Base-by-base conservation (phyloP, 2,113 vertebrate genomes). In the Ochotona curzoniae region DNA sequence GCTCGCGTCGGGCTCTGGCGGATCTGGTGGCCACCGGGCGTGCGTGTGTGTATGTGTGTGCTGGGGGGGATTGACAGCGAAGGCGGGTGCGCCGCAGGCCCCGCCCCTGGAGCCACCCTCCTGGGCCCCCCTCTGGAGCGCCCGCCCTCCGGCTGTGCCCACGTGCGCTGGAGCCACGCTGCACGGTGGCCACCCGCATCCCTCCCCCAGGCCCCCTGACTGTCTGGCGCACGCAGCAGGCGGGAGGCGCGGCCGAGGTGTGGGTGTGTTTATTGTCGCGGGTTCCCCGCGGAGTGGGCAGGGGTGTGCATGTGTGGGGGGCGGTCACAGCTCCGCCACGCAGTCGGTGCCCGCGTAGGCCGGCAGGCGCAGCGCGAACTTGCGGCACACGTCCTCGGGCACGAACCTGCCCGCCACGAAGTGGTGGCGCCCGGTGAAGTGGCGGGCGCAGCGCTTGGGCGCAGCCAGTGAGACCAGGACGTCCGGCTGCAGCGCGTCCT, bases 341-440 rank as follows among this genome's bases (percentile, higher is more conserved):
- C 98, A 98, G 96, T 99, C 99, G 89, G 99, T 99, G 97, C 99
- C 99, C 0, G 98, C 96, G 94, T 98, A 99, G 7, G 98, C 98
- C 0, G 99, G 99, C 25, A 98, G 98, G 96, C 99, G 98, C 80
- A 99, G 98, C 87, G 99, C 99, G 0, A 99, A 99, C 97, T 99
- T 99, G 94, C 99, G 99, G 97, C 99, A 99, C 96, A 99, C 97
- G 30, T 99, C 99, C 44, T 99, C 98, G 1, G 99, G 99, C 87
- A 99, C 98, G 97, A 99, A 99, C 15, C 99, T 98, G 60, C 99
- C 99, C 0, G 99, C 99, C 96, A 99, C 98, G 71, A 99, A 99
- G 96, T 99, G 99, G 60, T 97, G 97, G 96, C 99, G 99, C 87
- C 99, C 99, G 0, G 98, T 98, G 97, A 99, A 99, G 85, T 98